Base-by-base conservation (phyloP, 2,797 vertebrate genomes). In the Argya squamiceps region DNA sequence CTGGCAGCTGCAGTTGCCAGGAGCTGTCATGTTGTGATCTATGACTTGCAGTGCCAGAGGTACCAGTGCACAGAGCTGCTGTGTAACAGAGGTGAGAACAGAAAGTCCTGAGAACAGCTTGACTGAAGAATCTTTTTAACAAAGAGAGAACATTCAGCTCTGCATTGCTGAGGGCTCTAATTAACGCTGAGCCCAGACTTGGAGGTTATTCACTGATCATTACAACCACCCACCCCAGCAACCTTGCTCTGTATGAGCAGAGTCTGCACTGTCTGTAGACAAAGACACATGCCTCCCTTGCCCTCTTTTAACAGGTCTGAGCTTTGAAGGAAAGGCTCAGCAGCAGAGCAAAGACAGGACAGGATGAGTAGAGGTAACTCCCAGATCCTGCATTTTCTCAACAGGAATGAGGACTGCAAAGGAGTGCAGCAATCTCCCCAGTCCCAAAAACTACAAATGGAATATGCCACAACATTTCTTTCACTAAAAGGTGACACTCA, bases 101-200 rank as follows among this genome's bases (percentile, higher is more conserved):
- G 23, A 29, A 73, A 75, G 59, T 43, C 41, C 37, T 0, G 0
- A 79, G 0, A 79, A 34, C 15, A 86, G 37, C 44, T 59, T 64
- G 32, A 36, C 43, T 21, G 64, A 69, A 53, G 39, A 84, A 53
- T 43, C 18, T 27, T 58, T 32, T 5, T 58, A 49, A 77, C 29
- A 52, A 70, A 67, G 55, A 69, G 5, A 71, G 36, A 2, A 5
- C 44, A 46, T 62, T 86, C 60, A 83, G 41, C 44, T 70, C 52
- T 22, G 29, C 30, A 15, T 23, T 58, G 64, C 36, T 36, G 20
- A 56, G 64, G 24, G 30, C n/a, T 32, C 44, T 67, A 65, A n/a
- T 53, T 70, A 84, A 81, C 4, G 2, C 32, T 27, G 70, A 58
- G 27, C 15, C 29, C 39, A 64, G 41, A 27, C 53, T 75, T 8